phyloP scores from a whole-genome alignment of 2,797 vertebrate genomes.

The Pseudotriccus pelzelni region DNA sequence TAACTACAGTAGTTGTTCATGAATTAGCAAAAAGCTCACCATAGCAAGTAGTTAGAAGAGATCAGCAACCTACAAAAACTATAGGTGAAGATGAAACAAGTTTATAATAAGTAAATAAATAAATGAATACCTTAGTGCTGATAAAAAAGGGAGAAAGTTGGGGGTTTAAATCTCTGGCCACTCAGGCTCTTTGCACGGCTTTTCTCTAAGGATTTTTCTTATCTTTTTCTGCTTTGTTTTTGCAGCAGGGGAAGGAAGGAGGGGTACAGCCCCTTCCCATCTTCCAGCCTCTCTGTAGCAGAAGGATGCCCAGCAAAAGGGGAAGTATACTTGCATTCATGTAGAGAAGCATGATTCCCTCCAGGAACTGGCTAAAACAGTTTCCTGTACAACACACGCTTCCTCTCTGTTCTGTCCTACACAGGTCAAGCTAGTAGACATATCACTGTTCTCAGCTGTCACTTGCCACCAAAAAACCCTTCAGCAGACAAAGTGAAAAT shows the following conservation, averaged over 20 bases:
- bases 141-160: neutral
- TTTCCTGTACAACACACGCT: neutral
- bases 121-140: neutral
- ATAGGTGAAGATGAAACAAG: neutral
- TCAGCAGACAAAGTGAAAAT: neutral
- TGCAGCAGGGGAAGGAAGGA: slow-evolving; percentile 1
- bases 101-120: neutral
- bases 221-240: neutral
- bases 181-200: neutral
- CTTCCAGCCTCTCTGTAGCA: neutral
- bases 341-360: neutral
- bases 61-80: neutral
- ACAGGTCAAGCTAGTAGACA: neutral
- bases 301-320: neutral
- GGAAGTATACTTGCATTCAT: neutral
- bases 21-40: neutral
- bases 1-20: neutral
- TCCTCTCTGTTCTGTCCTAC: neutral
- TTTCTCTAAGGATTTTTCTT: neutral
- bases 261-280: neutral
- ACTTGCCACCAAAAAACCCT: slow-evolving; percentile 2
- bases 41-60: neutral
- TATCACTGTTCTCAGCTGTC: neutral
- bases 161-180: neutral
- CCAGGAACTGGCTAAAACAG: neutral